phyloP scores from a whole-genome alignment of 2,888 invertebrate genomes.

The Agrilus biguttatus region DNA sequence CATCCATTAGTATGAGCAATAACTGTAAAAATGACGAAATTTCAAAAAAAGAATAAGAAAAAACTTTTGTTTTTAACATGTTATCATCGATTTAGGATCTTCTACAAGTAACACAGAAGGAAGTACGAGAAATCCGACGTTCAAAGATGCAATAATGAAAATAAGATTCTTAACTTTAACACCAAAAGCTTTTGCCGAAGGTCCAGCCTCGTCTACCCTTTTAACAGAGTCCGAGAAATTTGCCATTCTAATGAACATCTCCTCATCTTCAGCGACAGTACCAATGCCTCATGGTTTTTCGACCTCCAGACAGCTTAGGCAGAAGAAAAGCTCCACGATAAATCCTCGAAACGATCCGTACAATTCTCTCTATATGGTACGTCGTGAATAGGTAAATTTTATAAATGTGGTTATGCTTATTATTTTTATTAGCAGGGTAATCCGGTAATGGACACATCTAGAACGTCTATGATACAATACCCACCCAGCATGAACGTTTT shows the following conservation, averaged over 20 bases:
- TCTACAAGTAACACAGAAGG: conserved; percentile 6
- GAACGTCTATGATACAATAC: conserved; percentile 25
- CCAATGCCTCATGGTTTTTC: conserved; percentile 65
- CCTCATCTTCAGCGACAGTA: conserved; percentile 51
- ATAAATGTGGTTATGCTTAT: conserved; percentile 2
- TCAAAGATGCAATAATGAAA: conserved; percentile 56
- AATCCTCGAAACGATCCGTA: not conserved
- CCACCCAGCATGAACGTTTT: conserved; percentile 11
- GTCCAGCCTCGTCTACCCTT: conserved; percentile 61
- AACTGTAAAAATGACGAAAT: too few relatives aligned
- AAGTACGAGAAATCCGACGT: conserved; percentile 24
- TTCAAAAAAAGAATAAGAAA: too few relatives aligned
- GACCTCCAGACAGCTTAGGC: conserved; percentile 21
- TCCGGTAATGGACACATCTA: conserved; percentile 24
- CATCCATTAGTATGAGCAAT: too few relatives aligned
- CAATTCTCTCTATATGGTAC: not conserved
- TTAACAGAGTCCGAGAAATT: conserved; percentile 65
- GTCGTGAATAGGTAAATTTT: conserved; percentile 3
- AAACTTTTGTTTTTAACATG: too few relatives aligned
- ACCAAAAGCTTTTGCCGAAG: conserved; percentile 71
- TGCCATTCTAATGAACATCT: conserved; percentile 69
- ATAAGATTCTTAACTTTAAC: conserved; percentile 67
- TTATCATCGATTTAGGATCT: too few relatives aligned
- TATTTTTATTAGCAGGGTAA: conserved; percentile 14
- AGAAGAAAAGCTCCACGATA: not conserved